Base-by-base conservation (phyloP, 2,888 invertebrate genomes). In the Pachydiplax longipennis region DNA sequence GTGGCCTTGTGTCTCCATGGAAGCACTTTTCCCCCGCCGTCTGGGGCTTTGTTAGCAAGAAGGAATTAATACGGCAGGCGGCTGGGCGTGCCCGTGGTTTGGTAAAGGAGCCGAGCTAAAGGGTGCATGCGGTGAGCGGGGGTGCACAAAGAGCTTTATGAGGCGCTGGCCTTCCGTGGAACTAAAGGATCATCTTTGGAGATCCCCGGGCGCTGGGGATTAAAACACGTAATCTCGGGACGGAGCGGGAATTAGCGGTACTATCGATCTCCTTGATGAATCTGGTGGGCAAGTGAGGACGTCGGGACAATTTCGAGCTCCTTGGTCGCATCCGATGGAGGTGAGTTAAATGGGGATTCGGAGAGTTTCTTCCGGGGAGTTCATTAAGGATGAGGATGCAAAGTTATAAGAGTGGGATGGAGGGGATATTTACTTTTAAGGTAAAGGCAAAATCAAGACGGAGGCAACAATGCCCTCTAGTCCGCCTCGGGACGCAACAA, bases 131-230 rank as follows among this genome's bases (percentile, higher is more conserved):
- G n/a, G 65, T 65, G n/a, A n/a, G 65, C n/a, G 65, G 65, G 22
- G 73, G 73, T 13, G 73, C 31, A 73, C 25, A 31, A 31, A 73
- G 73, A 31, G 61, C 53, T 35, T 87, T 87, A 87, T 87, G 87
- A 87, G 87, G 58, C 61, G 65, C 37, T 40, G 87, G 22, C 87
- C 65, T n/a, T 65, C 61, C 87, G 12, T n/a, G 87, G 87, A 58
- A 83, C 53, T 83, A 37, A 35, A 35, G 58, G 87, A 87, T 87
- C 87, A 87, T 65, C 87, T 87, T 61, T 37, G 53, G 61, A 87
- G 58, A 65, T 87, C 61, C 61, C 87, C 87, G 61, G 61, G 61
- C 87, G 61, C 58, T 37, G 83, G 53, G 53, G 83, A 83, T 83
- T 83, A 83, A 83, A 83, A 83, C 35, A 31, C 58, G 35, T 83